phyloP scores from a whole-genome alignment of 2,888 invertebrate genomes.

The Synergus umbraculus region DNA sequence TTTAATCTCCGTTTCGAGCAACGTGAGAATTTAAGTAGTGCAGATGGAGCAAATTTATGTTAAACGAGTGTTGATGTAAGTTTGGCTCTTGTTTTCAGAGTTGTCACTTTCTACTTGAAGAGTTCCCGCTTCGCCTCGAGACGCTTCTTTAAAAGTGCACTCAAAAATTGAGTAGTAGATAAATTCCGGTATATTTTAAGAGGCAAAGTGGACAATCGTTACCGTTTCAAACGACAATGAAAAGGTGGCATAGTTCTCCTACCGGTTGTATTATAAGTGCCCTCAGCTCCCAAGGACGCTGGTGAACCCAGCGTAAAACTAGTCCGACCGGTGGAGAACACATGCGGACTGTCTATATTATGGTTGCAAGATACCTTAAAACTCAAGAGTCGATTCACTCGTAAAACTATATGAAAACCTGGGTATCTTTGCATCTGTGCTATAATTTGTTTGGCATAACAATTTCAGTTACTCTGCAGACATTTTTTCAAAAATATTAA shows the following conservation, averaged over 20 bases:
- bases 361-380: constrained; percentile 16
- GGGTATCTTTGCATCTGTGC: too few species aligned
- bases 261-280: constrained; percentile 35
- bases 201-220: constrained; percentile 26
- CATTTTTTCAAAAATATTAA: too few species aligned
- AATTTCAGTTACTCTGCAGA: too few species aligned
- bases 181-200: constrained; percentile 27
- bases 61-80: constrained; percentile 11
- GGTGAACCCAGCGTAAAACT: constrained; percentile 68
- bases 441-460: too few species aligned
- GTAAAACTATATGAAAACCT: too few species aligned
- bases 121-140: neutral
- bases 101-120: constrained; percentile 29
- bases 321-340: constrained; percentile 64
- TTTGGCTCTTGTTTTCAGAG: neutral
- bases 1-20: constrained; percentile 21
- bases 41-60: neutral
- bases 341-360: constrained; percentile 19
- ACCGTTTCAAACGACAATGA: constrained; percentile 42
- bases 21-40: neutral
- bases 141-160: neutral
- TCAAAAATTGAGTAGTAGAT: constrained; percentile 25
- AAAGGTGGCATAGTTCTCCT: constrained; percentile 22
- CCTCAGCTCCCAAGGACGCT: constrained; percentile 62
- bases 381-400: neutral